A percentile compares a stretch with the other conserved stretches of the same genome.
phyloP scores from a whole-genome alignment of 2,888 invertebrate genomes.

The Quadroppia sp. region DNA sequence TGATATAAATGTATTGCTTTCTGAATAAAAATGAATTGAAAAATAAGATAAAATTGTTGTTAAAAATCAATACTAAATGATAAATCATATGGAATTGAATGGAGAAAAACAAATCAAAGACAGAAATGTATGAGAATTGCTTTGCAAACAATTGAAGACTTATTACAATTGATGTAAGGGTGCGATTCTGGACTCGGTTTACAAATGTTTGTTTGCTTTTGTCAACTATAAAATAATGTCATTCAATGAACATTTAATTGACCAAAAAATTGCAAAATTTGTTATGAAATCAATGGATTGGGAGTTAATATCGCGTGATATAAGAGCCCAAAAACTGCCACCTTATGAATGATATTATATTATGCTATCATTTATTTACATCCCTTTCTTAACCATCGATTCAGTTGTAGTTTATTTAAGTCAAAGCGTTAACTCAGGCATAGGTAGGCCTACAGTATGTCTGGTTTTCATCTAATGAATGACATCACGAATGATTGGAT shows the following conservation, averaged over 20 bases:
- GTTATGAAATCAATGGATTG: neutral
- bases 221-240: conserved; percentile 1
- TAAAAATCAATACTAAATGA: too few relatives aligned
- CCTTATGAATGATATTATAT: conserved; percentile 14
- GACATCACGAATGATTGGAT: neutral
- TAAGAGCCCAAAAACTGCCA: neutral
- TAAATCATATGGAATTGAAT: too few relatives aligned
- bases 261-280: conserved; percentile 10
- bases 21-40: too few relatives aligned
- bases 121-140: neutral
- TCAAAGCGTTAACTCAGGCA: neutral
- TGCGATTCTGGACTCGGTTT: neutral
- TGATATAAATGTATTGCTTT: too few relatives aligned
- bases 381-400: neutral
- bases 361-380: neutral
- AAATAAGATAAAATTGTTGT: too few relatives aligned
- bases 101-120: neutral
- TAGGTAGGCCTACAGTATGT: neutral
- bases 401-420: conserved; percentile 2
- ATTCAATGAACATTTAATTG: neutral
- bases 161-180: neutral
- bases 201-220: neutral
- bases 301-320: conserved; percentile 23
- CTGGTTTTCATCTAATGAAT: neutral
- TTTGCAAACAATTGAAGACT: neutral